Conservation (phyloP, 2,113 vertebrate species). For the Opisthocomus hoazin region DNA sequence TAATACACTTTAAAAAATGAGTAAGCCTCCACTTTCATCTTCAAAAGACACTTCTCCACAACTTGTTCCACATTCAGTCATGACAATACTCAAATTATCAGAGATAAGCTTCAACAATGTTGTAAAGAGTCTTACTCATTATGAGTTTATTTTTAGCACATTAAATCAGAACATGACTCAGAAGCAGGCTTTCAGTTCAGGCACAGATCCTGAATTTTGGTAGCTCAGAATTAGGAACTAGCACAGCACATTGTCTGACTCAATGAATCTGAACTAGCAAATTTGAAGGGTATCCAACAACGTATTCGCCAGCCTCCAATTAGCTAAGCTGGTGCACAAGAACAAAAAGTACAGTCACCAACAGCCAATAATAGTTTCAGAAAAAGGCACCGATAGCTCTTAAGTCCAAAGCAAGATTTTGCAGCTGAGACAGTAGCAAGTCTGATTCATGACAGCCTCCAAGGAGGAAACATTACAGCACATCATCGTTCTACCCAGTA, state of each 20-base stretch:
- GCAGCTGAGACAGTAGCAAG: background rate
- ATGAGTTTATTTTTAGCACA: constrained; percentile 42
- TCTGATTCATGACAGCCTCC: background rate
- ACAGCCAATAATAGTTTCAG: background rate
- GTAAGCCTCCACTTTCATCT: background rate
- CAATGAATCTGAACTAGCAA: constrained; percentile 10
- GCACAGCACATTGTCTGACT: background rate
- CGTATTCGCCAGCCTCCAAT: constrained; percentile 9
- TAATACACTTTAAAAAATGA: background rate
- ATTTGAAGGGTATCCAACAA: constrained; percentile 41
- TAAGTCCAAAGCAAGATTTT: background rate
- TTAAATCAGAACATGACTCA: constrained; percentile 37
- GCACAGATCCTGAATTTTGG: background rate
- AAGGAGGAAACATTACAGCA: background rate
- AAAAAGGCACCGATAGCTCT: background rate
- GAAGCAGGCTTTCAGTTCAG: constrained; percentile 4
- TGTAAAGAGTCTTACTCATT: background rate
- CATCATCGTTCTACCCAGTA: background rate
- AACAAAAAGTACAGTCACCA: constrained; percentile 19
- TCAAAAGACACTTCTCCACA: background rate
- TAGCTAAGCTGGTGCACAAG: background rate
- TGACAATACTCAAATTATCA: constrained; percentile 1
- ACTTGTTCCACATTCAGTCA: background rate
- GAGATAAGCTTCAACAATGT: constrained; percentile 22
- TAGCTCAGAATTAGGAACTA: constrained; percentile 5